phyloP scores from a whole-genome alignment of 2,888 invertebrate species.

The Antitype chi region DNA sequence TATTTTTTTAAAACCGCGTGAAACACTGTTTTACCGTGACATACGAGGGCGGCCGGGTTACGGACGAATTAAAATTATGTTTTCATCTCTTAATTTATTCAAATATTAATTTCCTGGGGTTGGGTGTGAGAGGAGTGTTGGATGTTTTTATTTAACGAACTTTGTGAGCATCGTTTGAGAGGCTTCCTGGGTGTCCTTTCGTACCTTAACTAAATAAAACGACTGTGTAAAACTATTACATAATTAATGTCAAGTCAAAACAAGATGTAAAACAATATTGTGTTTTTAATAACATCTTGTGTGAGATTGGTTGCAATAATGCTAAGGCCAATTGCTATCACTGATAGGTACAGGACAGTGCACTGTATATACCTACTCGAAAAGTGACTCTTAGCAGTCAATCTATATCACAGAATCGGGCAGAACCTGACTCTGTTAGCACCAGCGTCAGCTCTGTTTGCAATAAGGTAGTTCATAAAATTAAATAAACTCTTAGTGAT shows the following conservation, averaged over 20 bases:
- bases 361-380: too few species aligned
- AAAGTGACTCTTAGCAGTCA: too few species aligned
- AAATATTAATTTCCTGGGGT: conserved; percentile 54
- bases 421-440: too few species aligned
- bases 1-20: conserved; percentile 27
- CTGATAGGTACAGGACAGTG: too few species aligned
- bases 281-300: too few species aligned
- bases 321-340: too few species aligned
- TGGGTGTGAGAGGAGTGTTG: conserved; percentile 12
- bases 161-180: conserved; percentile 14
- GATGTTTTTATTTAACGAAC: conserved; percentile 31
- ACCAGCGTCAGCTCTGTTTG: too few species aligned
- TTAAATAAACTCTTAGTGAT: too few species aligned
- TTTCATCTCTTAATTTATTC: conserved; percentile 55
- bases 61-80: conserved; percentile 53
- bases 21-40: conserved; percentile 26
- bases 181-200: background rate
- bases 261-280: background rate
- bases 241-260: background rate
- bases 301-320: too few species aligned
- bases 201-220: background rate
- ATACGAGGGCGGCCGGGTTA: conserved; percentile 23
- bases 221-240: too few species aligned
- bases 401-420: too few species aligned
- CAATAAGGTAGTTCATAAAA: too few species aligned